These are phyloP conservation scores for Cheirogaleus major DNA, from an alignment of 2,797 vertebrate genomes.

Conservation along the genomic window DNA sequence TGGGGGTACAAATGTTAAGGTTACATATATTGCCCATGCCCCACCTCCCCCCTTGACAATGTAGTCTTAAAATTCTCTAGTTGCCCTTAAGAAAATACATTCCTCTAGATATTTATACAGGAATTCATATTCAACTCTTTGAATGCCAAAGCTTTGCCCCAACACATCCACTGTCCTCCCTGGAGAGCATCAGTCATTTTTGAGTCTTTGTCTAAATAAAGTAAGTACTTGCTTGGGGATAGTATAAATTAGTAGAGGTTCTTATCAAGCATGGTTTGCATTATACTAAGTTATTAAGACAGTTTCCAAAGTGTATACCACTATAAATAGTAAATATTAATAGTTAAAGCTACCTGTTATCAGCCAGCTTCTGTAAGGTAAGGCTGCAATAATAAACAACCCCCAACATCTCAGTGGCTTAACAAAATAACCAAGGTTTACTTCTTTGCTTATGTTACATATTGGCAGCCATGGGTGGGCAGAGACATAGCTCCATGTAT, in stretches of 20 bases:
- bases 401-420: not conserved
- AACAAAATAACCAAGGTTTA: not conserved
- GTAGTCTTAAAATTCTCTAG: not conserved
- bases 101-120: not conserved
- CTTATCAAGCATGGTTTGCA: not conserved
- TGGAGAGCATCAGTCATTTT: not conserved
- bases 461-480: not conserved
- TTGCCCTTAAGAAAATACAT: not conserved
- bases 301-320: not conserved
- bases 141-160: not conserved
- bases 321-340: not conserved
- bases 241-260: not conserved
- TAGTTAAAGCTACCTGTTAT: not conserved
- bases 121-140: conserved; percentile 5
- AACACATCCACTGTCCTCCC: not conserved
- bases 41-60: not conserved
- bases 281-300: not conserved
- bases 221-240: not conserved
- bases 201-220: conserved; percentile 1
- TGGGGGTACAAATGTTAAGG: too few relatives aligned
- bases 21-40: too few relatives aligned
- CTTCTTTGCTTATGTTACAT: not conserved
- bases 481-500: not conserved
- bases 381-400: not conserved
- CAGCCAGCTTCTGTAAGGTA: not conserved